Conservation (phyloP, 2,888 invertebrate species). For the Limulus polyphemus region DNA sequence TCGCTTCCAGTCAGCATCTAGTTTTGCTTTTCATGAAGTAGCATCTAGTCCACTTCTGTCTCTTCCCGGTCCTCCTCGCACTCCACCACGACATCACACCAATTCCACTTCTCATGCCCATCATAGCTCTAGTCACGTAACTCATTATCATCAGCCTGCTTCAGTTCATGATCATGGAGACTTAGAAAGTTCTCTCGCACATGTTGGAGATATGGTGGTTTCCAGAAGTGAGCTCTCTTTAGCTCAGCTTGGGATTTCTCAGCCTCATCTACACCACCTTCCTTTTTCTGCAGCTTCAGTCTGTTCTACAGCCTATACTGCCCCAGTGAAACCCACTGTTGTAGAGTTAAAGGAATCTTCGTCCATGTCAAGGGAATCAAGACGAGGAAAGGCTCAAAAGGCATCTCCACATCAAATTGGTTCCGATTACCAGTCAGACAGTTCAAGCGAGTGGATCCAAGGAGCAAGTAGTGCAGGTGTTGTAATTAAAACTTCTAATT, state of each 20-base stretch:
- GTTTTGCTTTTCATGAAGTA: too few relatives aligned
- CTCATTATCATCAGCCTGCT: too few relatives aligned
- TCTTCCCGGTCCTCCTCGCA: too few relatives aligned
- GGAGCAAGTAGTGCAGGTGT: slow-evolving; percentile 36
- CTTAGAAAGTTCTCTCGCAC: slow-evolving; percentile 9
- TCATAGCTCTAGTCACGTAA: too few relatives aligned
- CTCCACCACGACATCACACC: too few relatives aligned
- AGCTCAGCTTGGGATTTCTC: too few relatives aligned
- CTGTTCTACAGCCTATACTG: slow-evolving; percentile 10
- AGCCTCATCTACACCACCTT: too few relatives aligned
- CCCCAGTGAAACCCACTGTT: too few relatives aligned
- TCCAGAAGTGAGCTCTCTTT: slow-evolving; percentile 22
- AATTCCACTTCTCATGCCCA: too few relatives aligned
- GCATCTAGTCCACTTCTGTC: too few relatives aligned
- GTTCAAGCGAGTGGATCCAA: slow-evolving; percentile 39
- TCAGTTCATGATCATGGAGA: background rate
- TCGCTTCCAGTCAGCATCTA: too few relatives aligned
- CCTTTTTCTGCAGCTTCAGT: background rate
- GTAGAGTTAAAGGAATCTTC: background rate
- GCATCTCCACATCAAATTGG: slow-evolving; percentile 6
- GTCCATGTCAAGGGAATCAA: background rate
- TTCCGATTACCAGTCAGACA: slow-evolving; percentile 26
- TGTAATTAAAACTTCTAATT: background rate
- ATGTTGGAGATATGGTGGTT: slow-evolving; percentile 21
- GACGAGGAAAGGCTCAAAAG: background rate